Conservation (phyloP, 35 echinoderm and acorn worm genomes). For the Apostichopus japonicus region DNA sequence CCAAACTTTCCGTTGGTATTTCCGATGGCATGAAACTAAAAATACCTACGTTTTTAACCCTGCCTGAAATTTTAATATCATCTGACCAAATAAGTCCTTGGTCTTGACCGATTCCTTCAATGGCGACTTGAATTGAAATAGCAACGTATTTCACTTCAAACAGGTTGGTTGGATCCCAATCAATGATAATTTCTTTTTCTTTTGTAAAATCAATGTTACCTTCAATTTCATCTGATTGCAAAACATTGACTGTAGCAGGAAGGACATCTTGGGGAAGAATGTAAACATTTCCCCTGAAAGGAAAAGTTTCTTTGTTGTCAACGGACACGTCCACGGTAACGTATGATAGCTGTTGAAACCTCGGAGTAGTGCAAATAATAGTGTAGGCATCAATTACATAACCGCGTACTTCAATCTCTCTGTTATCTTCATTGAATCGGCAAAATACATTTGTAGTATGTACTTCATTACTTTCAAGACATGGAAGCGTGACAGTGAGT, state of each 20-base stretch:
- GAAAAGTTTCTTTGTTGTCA: background rate
- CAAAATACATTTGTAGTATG: background rate
- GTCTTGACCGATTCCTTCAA: background rate
- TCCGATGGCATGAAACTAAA: background rate
- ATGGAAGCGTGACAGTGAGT: background rate
- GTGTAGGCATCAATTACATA: background rate
- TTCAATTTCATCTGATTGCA: background rate
- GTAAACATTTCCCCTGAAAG: slow-evolving; percentile 17
- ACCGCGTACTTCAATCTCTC: background rate
- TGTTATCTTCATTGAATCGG: background rate
- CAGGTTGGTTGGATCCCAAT: background rate
- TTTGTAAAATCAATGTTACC: background rate
- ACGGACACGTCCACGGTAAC: background rate
- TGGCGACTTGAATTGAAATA: background rate
- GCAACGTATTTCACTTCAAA: background rate
- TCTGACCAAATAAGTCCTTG: background rate
- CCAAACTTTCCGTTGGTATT: background rate
- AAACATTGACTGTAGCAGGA: background rate
- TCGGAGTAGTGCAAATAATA: background rate
- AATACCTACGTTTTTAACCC: background rate
- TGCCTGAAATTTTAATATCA: background rate
- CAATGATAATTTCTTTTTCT: background rate
- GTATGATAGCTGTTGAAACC: background rate
- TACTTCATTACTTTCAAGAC: background rate
- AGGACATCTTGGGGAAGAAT: background rate